Conservation (phyloP, 1,140 invertebrate genomes). For the Drosophila grimshawi region DNA sequence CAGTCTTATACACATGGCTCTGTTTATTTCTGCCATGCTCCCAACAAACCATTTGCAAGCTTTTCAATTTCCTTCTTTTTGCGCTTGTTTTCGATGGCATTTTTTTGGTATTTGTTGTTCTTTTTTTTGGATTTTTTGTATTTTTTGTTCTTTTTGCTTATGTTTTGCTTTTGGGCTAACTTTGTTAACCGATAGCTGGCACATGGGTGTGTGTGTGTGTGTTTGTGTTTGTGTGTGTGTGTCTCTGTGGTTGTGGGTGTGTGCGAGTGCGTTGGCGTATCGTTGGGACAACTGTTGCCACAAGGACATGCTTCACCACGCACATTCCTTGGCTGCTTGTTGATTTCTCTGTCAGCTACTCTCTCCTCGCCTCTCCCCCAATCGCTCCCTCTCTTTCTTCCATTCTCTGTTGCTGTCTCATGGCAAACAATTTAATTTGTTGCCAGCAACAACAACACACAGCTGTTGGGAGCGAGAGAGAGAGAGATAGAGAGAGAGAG, state of each 20-base stretch:
- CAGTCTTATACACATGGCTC: constrained; percentile 17
- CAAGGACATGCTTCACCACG: constrained; percentile 41
- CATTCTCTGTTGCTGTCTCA: constrained; percentile 17
- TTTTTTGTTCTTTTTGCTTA: constrained; percentile 18
- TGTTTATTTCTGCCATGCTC: background rate
- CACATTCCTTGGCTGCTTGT: constrained; percentile 20
- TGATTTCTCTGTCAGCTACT: constrained; percentile 28
- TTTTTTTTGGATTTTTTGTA: too few species aligned
- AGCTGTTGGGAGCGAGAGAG: background rate
- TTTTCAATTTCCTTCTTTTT: constrained; percentile 49
- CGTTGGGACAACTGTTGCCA: constrained; percentile 54
- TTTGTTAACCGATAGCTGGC: constrained; percentile 7
- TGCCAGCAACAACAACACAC: constrained; percentile 34
- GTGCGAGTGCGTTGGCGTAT: constrained; percentile 8
- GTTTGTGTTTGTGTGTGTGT: background rate
- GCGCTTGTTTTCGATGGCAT: constrained; percentile 36
- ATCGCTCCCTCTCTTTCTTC: constrained; percentile 4
- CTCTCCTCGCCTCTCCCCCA: background rate
- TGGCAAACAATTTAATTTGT: constrained; percentile 76
- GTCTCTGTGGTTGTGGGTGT: background rate
- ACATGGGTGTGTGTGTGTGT: background rate
- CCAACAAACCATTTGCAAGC: constrained; percentile 28
- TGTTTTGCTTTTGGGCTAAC: constrained; percentile 42
- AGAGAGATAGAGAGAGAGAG: too few species aligned
- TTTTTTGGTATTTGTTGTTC: constrained; percentile 20